Evolutionary conservation across 37 sponge, comb jelly and placozoan species (phyloP).

Genomic region (Ianthella basta): DNA sequence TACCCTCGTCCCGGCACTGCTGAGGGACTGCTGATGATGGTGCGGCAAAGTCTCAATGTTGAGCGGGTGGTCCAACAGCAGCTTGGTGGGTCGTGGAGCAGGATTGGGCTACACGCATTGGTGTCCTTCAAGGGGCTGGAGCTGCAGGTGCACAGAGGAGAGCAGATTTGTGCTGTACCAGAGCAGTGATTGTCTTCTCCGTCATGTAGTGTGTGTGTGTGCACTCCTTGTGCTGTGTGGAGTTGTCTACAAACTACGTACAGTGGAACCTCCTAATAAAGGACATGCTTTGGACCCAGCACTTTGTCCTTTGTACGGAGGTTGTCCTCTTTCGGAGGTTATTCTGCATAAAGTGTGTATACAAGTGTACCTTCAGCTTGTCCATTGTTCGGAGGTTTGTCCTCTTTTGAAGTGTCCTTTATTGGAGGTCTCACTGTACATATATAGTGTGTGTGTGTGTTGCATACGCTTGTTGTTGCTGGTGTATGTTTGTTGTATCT

Average conservation of each 20-base stretch:
- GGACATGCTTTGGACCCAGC: too few relatives aligned
- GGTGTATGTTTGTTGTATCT: too few relatives aligned
- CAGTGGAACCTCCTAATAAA: too few relatives aligned
- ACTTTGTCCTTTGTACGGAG: too few relatives aligned
- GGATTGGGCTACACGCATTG: conserved; percentile 15
- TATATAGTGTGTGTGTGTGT: too few relatives aligned
- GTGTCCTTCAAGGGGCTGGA: neutral
- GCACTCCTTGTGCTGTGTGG: neutral
- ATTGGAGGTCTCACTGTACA: too few relatives aligned
- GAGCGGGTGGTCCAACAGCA: conserved; percentile 7
- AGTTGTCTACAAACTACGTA: neutral
- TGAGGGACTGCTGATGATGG: conserved; percentile 11
- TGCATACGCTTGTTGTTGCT: too few relatives aligned
- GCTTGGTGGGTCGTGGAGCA: conserved; percentile 20
- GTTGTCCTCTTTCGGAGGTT: too few relatives aligned
- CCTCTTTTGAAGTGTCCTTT: too few relatives aligned
- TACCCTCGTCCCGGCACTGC: neutral
- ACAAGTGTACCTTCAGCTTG: too few relatives aligned
- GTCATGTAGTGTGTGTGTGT: neutral
- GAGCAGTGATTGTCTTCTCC: neutral
- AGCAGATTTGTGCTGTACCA: neutral
- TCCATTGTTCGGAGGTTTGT: too few relatives aligned
- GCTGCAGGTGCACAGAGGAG: neutral
- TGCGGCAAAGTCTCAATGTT: neutral
- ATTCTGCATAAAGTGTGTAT: too few relatives aligned